A percentile compares a stretch with the other conserved stretches of the same genome.
These are phyloP conservation scores for Adineta ricciae DNA, from an alignment of 2,888 invertebrate species.

Conservation along the genomic window DNA sequence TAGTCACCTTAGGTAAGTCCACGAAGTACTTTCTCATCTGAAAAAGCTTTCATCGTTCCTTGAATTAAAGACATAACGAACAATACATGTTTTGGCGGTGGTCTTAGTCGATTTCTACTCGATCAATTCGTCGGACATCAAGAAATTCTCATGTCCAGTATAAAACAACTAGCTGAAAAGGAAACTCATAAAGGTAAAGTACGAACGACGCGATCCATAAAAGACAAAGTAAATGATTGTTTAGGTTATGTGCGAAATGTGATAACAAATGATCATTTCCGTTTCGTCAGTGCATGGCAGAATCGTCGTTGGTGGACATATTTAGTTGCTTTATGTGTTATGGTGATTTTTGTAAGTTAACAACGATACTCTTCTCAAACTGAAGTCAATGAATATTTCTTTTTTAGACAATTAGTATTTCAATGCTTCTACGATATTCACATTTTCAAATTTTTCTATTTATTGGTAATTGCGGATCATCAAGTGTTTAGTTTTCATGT, in stretches of 20 bases:
- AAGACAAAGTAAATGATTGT: conserved; percentile 11
- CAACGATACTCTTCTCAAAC: neutral
- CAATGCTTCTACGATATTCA: conserved; percentile 90
- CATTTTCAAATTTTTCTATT: conserved; percentile 99
- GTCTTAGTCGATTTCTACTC: conserved; percentile 75
- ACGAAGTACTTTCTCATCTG: neutral
- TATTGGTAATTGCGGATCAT: conserved; percentile 69
- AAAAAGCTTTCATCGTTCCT: conserved; percentile 23
- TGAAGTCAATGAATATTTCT: conserved; percentile 37
- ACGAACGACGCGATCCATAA: neutral
- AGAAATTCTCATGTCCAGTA: conserved; percentile 87
- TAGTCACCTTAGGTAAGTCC: conserved; percentile 51
- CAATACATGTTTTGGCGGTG: conserved; percentile 85
- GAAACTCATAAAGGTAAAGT: conserved; percentile 79
- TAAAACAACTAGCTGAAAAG: conserved; percentile 83
- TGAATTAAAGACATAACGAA: conserved; percentile 65
- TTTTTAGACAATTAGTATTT: conserved; percentile 86
- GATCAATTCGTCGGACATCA: conserved; percentile 91
- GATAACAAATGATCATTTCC: conserved; percentile 91
- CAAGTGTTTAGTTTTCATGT: conserved; percentile 48
- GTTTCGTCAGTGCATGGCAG: conserved; percentile 93
- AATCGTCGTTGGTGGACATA: conserved; percentile 71
- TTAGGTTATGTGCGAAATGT: conserved; percentile 64
- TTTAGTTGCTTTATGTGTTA: conserved; percentile 85
- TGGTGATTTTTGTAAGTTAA: conserved; percentile 90